Conservation (phyloP, 2,797 vertebrate genomes). For the Chelonia mydas region DNA sequence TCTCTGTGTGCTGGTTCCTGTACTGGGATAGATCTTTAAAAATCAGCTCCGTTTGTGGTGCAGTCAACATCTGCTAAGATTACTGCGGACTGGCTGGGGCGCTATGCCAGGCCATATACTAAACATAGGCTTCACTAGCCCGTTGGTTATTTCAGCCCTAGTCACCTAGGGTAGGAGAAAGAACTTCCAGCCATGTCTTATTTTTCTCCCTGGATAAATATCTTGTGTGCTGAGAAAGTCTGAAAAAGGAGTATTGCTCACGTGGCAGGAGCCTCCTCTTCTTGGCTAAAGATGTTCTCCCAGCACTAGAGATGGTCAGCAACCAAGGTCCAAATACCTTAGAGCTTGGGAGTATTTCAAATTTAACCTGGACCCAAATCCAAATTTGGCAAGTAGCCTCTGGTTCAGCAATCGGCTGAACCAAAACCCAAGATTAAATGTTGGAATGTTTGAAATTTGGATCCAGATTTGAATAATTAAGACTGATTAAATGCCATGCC, state of each 20-base stretch:
- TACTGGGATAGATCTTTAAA: neutral
- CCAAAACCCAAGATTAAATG: neutral
- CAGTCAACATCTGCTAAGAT: neutral
- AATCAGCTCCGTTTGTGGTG: neutral
- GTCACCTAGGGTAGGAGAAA: neutral
- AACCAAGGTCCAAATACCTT: neutral
- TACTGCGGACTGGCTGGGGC: neutral
- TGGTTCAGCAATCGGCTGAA: neutral
- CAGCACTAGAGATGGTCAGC: neutral
- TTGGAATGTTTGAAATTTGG: neutral
- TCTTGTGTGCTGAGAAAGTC: neutral
- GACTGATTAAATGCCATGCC: neutral
- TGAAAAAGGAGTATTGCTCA: neutral
- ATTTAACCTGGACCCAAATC: neutral
- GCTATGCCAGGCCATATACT: neutral
- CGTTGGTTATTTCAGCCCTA: neutral
- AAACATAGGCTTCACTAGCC: neutral
- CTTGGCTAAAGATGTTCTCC: neutral
- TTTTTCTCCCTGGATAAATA: neutral
- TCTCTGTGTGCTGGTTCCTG: too few relatives aligned
- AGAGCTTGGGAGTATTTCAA: neutral
- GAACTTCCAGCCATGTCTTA: neutral
- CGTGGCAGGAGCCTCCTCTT: neutral
- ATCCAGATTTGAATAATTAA: neutral
- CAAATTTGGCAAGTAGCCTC: neutral